These are phyloP conservation scores for Pseudomugil gertrudae DNA, from an alignment of 2,797 vertebrate species.

Conservation along the genomic window DNA sequence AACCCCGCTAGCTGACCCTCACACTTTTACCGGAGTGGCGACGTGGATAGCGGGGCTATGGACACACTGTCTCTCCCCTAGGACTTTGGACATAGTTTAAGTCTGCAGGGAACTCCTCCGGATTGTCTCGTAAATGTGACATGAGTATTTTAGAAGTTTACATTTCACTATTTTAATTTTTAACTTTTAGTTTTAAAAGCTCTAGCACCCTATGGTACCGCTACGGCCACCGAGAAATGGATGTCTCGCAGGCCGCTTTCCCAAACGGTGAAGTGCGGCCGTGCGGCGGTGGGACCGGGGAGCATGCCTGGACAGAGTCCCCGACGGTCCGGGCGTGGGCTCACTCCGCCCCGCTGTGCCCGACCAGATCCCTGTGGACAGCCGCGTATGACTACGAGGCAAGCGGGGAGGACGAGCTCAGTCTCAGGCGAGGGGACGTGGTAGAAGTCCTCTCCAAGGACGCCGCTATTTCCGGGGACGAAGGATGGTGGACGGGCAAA, in stretches of 20 bases:
- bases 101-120: constrained; percentile 12
- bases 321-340: constrained; percentile 68
- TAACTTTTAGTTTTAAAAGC: constrained; percentile 61
- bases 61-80: constrained; percentile 33
- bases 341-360: constrained; percentile 82
- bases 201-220: constrained; percentile 85
- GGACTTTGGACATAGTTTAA: constrained; percentile 73
- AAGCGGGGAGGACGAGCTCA: constrained; percentile 90
- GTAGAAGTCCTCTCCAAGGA: constrained; percentile 91
- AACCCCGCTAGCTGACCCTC: constrained; percentile 42
- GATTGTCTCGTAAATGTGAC: constrained; percentile 36
- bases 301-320: constrained; percentile 76
- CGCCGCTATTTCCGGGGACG: constrained; percentile 88
- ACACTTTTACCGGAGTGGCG: constrained; percentile 53
- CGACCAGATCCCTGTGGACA: constrained; percentile 86
- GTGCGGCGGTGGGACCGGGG: constrained; percentile 72
- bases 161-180: constrained; percentile 54
- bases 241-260: constrained; percentile 87
- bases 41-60: constrained; percentile 63
- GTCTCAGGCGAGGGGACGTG: constrained; percentile 86
- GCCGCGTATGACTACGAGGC: constrained; percentile 90
- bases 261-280: constrained; percentile 85
- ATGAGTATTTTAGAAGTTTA: constrained; percentile 46
- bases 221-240: constrained; percentile 84
- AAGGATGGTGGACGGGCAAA: constrained; percentile 93